Evolutionary conservation across 1,140 invertebrate genomes (phyloP).

Genomic region (Papilio helenus): DNA sequence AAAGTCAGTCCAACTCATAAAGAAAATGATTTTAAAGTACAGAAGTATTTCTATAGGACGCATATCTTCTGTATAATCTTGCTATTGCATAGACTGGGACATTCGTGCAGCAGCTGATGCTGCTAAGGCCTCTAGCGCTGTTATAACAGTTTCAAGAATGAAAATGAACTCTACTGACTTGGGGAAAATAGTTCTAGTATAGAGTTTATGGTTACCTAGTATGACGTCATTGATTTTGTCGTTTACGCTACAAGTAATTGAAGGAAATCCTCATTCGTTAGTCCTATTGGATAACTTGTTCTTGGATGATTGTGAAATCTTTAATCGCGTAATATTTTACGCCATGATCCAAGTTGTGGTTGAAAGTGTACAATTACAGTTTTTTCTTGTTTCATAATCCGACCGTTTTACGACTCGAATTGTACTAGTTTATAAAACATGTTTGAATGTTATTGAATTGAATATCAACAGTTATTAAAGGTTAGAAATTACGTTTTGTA

Average conservation of each 20-base stretch:
- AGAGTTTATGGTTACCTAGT: not conserved
- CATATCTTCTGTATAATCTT: no score
- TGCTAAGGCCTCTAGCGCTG: no score
- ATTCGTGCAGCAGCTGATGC: no score
- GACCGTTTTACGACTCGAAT: not conserved
- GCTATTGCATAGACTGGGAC: no score
- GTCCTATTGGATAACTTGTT: not conserved
- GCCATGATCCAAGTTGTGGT: conserved; percentile 2
- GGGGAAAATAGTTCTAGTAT: no score
- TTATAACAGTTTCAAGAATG: no score
- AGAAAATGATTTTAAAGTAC: no score
- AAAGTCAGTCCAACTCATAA: no score
- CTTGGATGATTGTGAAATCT: conserved; percentile 8
- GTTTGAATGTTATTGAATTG: not conserved
- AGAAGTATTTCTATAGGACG: no score
- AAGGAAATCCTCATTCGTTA: conserved; percentile 26
- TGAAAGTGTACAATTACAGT: conserved; percentile 12
- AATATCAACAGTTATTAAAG: not conserved
- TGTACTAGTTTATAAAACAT: not conserved
- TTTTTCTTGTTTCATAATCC: conserved; percentile 6
- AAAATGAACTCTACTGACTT: no score
- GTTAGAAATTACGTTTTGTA: not conserved
- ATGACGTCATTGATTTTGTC: not conserved
- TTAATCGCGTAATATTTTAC: not conserved
- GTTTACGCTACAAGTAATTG: not conserved